A percentile compares a stretch with the other conserved stretches of the same genome.
Evolutionary conservation across 1,140 invertebrate species (phyloP).

Genomic region (Babylonia areolata): DNA sequence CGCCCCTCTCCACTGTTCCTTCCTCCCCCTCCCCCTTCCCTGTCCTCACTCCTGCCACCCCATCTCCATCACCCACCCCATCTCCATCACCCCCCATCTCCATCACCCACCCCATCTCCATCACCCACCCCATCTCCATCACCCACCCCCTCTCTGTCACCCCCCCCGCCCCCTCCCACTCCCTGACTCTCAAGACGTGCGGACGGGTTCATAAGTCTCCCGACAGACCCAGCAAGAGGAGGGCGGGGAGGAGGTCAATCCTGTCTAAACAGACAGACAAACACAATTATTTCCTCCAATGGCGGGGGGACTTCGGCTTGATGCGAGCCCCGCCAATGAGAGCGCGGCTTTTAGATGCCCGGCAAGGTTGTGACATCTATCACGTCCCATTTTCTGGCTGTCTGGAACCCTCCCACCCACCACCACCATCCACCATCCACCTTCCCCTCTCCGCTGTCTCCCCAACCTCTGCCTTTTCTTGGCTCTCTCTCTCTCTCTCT

Average conservation of each 20-base stretch:
- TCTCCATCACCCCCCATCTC: neutral
- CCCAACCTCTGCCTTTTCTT: too few relatives aligned
- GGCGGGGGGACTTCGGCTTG: neutral
- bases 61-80: neutral
- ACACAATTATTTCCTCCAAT: conserved; percentile 35
- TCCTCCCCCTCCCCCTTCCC: too few relatives aligned
- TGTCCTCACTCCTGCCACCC: too few relatives aligned
- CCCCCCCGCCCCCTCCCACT: neutral
- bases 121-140: neutral
- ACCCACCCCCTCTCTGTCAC: neutral
- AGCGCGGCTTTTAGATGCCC: conserved; percentile 19
- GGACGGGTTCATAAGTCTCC: neutral
- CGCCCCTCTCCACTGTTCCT: too few relatives aligned
- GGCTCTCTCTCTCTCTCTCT: too few relatives aligned
- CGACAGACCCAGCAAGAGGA: neutral
- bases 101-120: neutral
- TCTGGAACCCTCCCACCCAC: too few relatives aligned
- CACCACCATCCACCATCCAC: too few relatives aligned
- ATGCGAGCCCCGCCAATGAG: neutral
- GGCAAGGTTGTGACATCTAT: conserved; percentile 37
- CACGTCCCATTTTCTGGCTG: conserved; percentile 14
- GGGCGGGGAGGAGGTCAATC: conserved; percentile 7
- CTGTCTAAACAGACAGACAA: conserved; percentile 29
- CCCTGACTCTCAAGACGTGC: neutral
- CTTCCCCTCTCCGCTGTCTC: too few relatives aligned